A percentile compares a stretch with the other conserved stretches of the same genome.
Conservation (phyloP, 1,140 invertebrate species). For the Eupeodes corollae region DNA sequence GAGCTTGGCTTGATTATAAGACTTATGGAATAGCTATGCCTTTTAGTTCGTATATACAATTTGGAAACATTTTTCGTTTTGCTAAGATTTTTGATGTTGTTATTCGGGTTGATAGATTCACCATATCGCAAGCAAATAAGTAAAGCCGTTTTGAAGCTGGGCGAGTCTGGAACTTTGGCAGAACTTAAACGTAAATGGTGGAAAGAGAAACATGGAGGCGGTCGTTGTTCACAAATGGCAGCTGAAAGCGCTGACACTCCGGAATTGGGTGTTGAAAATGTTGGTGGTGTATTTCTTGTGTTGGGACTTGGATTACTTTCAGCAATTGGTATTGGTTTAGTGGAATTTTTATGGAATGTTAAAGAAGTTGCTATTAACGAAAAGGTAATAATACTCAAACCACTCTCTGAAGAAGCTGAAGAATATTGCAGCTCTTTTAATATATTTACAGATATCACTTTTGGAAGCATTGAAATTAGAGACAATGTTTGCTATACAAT, state of each 20-base stretch:
- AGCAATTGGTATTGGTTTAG: slow-evolving; percentile 42
- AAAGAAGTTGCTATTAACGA: slow-evolving; percentile 47
- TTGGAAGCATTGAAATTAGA: slow-evolving; percentile 45
- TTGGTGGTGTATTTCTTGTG: slow-evolving; percentile 64
- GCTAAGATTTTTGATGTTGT: not conserved
- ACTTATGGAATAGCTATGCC: slow-evolving; percentile 70
- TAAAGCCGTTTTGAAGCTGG: slow-evolving; percentile 59
- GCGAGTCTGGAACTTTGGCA: slow-evolving; percentile 62
- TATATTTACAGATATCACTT: slow-evolving; percentile 40
- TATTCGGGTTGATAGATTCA: slow-evolving; percentile 43
- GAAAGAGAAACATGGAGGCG: slow-evolving; percentile 46
- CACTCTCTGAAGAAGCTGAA: not conserved
- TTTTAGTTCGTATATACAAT: slow-evolving; percentile 20
- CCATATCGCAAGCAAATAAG: slow-evolving; percentile 57
- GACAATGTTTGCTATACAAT: slow-evolving; percentile 43
- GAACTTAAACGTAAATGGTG: slow-evolving; percentile 76
- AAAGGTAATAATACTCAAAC: slow-evolving; percentile 31
- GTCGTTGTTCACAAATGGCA: slow-evolving; percentile 17
- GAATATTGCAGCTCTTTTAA: slow-evolving; percentile 3
- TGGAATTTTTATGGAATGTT: slow-evolving; percentile 55
- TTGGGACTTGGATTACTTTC: slow-evolving; percentile 44
- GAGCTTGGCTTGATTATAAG: slow-evolving; percentile 74
- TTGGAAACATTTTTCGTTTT: not conserved
- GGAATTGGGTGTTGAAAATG: slow-evolving; percentile 49
- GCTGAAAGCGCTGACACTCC: slow-evolving; percentile 26